Conservation (phyloP, 2,888 invertebrate genomes). For the Morpho achilles region DNA sequence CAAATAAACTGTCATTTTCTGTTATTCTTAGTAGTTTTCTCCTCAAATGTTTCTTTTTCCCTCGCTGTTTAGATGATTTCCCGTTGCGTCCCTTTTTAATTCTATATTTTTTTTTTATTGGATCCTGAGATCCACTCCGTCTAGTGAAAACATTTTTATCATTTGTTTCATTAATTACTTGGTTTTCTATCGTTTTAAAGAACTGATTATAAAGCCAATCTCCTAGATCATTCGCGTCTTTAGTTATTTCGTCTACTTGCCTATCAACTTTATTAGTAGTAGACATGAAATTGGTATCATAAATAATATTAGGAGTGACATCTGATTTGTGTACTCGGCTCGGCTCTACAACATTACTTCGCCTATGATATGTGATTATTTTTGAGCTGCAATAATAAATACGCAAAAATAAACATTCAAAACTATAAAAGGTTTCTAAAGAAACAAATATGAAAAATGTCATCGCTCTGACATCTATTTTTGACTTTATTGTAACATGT, state of each 20-base stretch:
- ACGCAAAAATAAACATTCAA: too few relatives aligned
- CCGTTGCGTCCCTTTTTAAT: constrained; percentile 18
- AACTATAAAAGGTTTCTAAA: too few relatives aligned
- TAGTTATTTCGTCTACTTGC: constrained; percentile 47
- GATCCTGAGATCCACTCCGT: constrained; percentile 38
- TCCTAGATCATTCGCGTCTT: constrained; percentile 59
- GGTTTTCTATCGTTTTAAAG: constrained; percentile 66
- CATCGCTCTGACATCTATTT: too few relatives aligned
- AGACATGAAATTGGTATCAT: constrained; percentile 30
- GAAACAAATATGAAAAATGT: too few relatives aligned
- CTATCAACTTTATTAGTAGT: constrained; percentile 35
- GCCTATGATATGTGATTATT: constrained; percentile 45
- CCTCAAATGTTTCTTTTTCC: constrained; percentile 34
- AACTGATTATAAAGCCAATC: constrained; percentile 73
- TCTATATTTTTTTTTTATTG: constrained; percentile 19
- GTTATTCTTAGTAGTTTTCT: constrained; percentile 56
- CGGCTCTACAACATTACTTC: constrained; percentile 38
- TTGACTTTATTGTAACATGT: too few relatives aligned
- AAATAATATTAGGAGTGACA: constrained; percentile 8
- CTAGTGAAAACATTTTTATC: constrained; percentile 41
- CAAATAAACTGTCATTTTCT: constrained; percentile 62
- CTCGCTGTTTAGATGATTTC: constrained; percentile 37
- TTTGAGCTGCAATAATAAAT: constrained; percentile 40
- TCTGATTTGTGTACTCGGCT: constrained; percentile 30
- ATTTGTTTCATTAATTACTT: constrained; percentile 59